Evolutionary conservation across 2,888 invertebrate species (phyloP).

Genomic region (Pristionchus maxplancki): DNA sequence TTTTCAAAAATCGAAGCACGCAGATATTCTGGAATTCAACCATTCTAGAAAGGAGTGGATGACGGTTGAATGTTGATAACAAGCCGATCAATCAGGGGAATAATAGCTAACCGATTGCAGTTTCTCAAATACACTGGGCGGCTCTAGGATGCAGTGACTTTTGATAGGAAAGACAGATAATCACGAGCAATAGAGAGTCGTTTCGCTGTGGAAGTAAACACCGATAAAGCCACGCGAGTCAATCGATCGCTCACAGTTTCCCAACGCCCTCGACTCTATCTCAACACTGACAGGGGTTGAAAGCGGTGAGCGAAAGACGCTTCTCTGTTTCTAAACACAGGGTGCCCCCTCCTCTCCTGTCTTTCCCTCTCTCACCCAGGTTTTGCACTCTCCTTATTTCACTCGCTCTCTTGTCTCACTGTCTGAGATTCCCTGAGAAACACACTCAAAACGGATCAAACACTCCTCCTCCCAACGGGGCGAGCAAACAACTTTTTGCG

Average conservation of each 20-base stretch:
- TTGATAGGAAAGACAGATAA: too few species aligned
- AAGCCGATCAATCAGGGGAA: too few species aligned
- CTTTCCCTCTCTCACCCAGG: neutral
- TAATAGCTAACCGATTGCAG: too few species aligned
- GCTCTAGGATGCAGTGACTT: too few species aligned
- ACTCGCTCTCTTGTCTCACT: neutral
- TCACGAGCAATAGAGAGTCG: too few species aligned
- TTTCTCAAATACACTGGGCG: too few species aligned
- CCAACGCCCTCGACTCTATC: neutral
- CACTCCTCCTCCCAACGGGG: neutral
- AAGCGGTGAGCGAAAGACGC: neutral
- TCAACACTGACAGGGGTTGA: neutral
- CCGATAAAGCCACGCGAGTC: too few species aligned
- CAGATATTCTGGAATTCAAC: neutral
- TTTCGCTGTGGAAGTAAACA: too few species aligned
- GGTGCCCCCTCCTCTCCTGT: neutral
- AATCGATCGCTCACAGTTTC: neutral
- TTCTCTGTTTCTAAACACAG: neutral
- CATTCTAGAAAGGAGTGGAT: neutral
- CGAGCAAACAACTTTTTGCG: neutral
- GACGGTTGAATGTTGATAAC: too few species aligned
- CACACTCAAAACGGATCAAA: neutral
- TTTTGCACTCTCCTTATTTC: neutral
- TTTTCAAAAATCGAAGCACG: neutral
- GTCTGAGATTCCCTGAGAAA: neutral